phyloP scores from a whole-genome alignment of 2,113 vertebrate genomes.

The Zosterops hypoxanthus region DNA sequence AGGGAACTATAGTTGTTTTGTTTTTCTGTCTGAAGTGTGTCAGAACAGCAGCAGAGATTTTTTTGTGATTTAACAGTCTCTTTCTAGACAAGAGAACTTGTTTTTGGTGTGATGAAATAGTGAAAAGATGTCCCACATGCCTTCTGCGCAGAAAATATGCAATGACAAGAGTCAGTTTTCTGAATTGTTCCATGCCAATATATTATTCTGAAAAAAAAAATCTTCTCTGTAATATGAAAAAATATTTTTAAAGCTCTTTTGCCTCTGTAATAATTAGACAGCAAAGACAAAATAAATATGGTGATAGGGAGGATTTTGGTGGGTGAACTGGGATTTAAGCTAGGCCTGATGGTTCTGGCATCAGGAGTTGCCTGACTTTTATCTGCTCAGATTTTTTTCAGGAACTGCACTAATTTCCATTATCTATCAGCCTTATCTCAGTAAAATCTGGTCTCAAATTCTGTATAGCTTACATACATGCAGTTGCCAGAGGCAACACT shows the following conservation, averaged over 20 bases:
- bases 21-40: background rate
- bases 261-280: background rate
- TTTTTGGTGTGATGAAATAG: background rate
- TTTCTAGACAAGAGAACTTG: background rate
- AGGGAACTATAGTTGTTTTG: background rate
- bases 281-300: background rate
- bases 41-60: background rate
- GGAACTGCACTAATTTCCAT: background rate
- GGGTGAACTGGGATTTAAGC: background rate
- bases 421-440: background rate
- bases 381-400: background rate
- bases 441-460: background rate
- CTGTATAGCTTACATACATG: background rate
- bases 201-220: background rate
- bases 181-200: background rate
- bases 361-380: background rate
- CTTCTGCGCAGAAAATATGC: background rate
- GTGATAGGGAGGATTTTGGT: background rate
- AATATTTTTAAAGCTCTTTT: background rate
- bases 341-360: background rate
- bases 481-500: background rate
- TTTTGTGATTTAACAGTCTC: background rate
- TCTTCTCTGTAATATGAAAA: background rate
- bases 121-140: background rate
- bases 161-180: background rate